Conservation (phyloP, 2,888 invertebrate genomes). For the Rotaria macrura region DNA sequence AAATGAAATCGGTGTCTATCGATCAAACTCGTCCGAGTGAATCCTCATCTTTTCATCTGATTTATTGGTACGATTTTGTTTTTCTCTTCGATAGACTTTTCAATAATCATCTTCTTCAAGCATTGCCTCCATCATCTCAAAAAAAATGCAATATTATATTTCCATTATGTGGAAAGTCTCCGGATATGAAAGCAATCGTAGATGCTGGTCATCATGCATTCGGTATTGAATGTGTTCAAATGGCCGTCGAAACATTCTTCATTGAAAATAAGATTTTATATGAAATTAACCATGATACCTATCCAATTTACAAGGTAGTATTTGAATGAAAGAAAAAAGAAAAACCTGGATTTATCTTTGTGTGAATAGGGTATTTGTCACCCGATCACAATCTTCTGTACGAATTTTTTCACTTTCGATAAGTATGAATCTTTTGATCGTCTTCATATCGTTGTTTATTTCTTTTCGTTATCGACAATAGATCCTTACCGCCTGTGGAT, state of each 20-base stretch:
- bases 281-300: not conserved
- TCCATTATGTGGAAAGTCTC: not conserved
- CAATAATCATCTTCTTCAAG: no score
- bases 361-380: not conserved
- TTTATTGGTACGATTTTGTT: no score
- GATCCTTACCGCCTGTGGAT: not conserved
- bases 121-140: no score
- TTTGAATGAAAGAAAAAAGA: no score
- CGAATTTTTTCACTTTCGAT: not conserved
- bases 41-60: no score
- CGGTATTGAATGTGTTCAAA: not conserved
- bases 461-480: not conserved
- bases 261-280: not conserved
- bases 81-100: no score
- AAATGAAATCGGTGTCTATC: no score
- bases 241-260: not conserved
- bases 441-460: not conserved
- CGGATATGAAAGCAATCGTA: not conserved
- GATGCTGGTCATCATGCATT: not conserved
- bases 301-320: not conserved
- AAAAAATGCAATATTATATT: no score
- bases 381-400: not conserved
- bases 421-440: not conserved
- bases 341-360: no score
- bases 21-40: no score